These are phyloP conservation scores for Coelopa pilipes DNA, from an alignment of 2,888 invertebrate genomes.

Conservation along the genomic window DNA sequence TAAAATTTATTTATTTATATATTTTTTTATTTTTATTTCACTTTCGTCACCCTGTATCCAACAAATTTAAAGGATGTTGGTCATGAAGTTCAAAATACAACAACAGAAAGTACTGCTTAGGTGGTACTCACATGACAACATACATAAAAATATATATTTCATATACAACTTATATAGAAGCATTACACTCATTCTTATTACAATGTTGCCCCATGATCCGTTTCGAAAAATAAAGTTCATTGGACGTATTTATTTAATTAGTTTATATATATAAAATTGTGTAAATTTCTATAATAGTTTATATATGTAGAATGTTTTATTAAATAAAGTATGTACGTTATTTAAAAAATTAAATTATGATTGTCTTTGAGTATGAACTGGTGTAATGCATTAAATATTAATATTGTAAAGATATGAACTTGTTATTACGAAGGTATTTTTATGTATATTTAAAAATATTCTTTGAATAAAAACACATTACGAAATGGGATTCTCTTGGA, in stretches of 20 bases:
- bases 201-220: slow-evolving; percentile 8
- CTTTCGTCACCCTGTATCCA: slow-evolving; percentile 41
- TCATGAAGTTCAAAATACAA: slow-evolving; percentile 67
- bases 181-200: slow-evolving; percentile 30
- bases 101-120: slow-evolving; percentile 67
- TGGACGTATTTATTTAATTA: slow-evolving; percentile 24
- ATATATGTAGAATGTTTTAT: slow-evolving; percentile 35
- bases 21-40: slow-evolving; percentile 35
- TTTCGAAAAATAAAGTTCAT: slow-evolving; percentile 18
- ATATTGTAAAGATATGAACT: slow-evolving; percentile 8
- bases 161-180: slow-evolving; percentile 25
- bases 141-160: slow-evolving; percentile 24
- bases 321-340: slow-evolving; percentile 35
- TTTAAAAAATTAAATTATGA: slow-evolving; percentile 24
- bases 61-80: slow-evolving; percentile 58
- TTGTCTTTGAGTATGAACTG: slow-evolving; percentile 13
- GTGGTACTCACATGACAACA: slow-evolving; percentile 9
- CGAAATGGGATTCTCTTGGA: no score
- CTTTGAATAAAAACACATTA: neutral
- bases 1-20: slow-evolving; percentile 13
- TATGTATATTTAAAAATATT: neutral
- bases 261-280: slow-evolving; percentile 31
- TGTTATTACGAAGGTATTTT: slow-evolving; percentile 7
- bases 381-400: slow-evolving; percentile 21
- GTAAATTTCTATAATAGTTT: slow-evolving; percentile 29